phyloP scores from a whole-genome alignment of 2,797 vertebrate species.

The Esox masquinongy region DNA sequence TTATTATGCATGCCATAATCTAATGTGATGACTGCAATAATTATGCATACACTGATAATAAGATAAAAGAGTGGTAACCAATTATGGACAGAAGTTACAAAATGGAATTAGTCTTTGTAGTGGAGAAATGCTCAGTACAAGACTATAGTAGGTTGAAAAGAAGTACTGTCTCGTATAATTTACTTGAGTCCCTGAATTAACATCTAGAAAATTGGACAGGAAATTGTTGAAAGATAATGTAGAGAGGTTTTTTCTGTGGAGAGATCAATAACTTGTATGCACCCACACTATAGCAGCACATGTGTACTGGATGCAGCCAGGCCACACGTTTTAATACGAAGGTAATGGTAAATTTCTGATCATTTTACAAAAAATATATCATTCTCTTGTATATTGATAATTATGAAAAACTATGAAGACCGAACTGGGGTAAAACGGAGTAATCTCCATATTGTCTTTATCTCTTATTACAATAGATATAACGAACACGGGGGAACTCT shows the following conservation, averaged over 20 bases:
- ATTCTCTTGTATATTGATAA: not conserved
- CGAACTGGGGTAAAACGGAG: not conserved
- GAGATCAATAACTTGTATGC: too few relatives aligned
- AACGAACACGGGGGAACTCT: not conserved
- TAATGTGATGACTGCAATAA: conserved; percentile 78
- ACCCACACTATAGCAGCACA: too few relatives aligned
- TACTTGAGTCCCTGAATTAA: conserved; percentile 40
- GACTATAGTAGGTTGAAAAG: conserved; percentile 26
- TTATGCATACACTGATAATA: conserved; percentile 73
- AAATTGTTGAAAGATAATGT: too few relatives aligned
- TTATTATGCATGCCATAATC: conserved; percentile 80
- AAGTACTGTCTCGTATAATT: conserved; percentile 24
- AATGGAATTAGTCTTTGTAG: conserved; percentile 77
- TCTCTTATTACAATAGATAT: not conserved
- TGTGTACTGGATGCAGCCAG: too few relatives aligned
- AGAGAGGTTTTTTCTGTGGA: too few relatives aligned
- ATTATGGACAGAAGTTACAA: conserved; percentile 67
- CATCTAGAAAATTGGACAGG: conserved; percentile 25
- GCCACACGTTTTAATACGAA: not conserved
- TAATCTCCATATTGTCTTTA: not conserved
- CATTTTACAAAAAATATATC: not conserved
- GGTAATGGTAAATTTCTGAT: not conserved
- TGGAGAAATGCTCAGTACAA: conserved; percentile 56
- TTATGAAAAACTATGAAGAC: not conserved
- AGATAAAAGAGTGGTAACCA: conserved; percentile 77